Base-by-base conservation (phyloP, 2,888 invertebrate genomes). In the Ditula angustiorana region DNA sequence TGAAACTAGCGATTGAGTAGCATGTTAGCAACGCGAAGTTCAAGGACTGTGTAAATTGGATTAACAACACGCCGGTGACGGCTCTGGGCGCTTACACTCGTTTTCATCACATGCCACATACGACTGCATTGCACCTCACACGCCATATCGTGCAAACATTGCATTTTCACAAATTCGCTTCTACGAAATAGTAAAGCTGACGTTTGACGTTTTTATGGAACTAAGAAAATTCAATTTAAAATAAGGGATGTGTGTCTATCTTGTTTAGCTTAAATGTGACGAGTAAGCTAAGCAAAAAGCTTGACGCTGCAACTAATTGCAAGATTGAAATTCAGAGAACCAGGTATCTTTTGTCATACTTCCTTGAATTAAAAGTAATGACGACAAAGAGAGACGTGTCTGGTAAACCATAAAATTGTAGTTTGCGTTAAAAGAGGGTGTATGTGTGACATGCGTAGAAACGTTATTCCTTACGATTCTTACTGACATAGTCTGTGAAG, bases 31-130 rank as follows among this genome's bases (percentile, higher is more conserved):
- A n/a, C 26, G 28, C n/a, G n/a, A 66, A 72, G 70, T 66, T 71
- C 77, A 81, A 74, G 79, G 78, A 16, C 71, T 21, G 59, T 63
- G 55, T 70, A 76, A 79, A 81, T 81, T 66, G 71, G 76, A 77
- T 81, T 80, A 80, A 58, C 61, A 44, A 24, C 63, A 37, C 24
- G 41, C 28, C 28, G 3, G 52, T 3, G 26, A 24, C 19, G 50
- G 23, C 49, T 33, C 53, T 35, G 16, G 52, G 28, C 58, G 58
- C 46, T 58, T 52, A 21, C 50, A 52, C 46, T 10, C 33, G 44
- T 52, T 33, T 28, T 19, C 61, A 56, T 41, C 35, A 28, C 26
- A 28, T 13, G 41, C 24, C 28, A 41, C 50, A 30, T 41, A 26
- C n/a, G n/a, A n/a, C 41, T 10, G 19, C 8, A 30, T 30, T 30